These are phyloP conservation scores for Bedellia somnulentella DNA, from an alignment of 2,888 invertebrate genomes.

Conservation along the genomic window DNA sequence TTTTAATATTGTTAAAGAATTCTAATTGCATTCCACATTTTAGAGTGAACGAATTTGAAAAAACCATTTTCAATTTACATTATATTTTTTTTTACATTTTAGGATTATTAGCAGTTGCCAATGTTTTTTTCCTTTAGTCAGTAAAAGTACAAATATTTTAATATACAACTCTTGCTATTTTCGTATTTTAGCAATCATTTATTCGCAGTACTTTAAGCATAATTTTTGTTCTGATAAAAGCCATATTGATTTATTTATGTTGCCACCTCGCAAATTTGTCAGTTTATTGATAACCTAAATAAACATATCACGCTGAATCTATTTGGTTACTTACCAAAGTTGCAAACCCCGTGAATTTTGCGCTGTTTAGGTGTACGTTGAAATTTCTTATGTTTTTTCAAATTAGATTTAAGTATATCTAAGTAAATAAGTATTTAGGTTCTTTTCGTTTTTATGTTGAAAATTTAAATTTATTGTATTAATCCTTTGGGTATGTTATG, in stretches of 20 bases:
- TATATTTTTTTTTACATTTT: constrained; percentile 59
- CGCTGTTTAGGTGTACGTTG: constrained; percentile 28
- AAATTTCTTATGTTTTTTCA: constrained; percentile 49
- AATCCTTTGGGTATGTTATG: constrained; percentile 31
- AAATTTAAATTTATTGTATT: constrained; percentile 42
- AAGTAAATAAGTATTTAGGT: constrained; percentile 31
- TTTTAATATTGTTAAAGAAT: constrained; percentile 64
- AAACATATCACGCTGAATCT: constrained; percentile 56
- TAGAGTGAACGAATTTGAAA: constrained; percentile 61
- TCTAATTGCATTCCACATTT: constrained; percentile 63
- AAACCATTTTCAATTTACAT: constrained; percentile 60
- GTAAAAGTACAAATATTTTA: constrained; percentile 82
- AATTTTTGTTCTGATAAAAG: constrained; percentile 44
- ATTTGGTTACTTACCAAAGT: constrained; percentile 32
- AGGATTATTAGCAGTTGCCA: constrained; percentile 61
- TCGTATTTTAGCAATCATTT: constrained; percentile 55
- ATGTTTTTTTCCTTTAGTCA: constrained; percentile 74
- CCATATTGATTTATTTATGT: constrained; percentile 46
- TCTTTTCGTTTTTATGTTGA: constrained; percentile 46
- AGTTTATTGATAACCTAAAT: constrained; percentile 38
- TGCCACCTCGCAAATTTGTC: constrained; percentile 50
- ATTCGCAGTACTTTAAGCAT: constrained; percentile 58
- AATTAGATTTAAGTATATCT: constrained; percentile 53
- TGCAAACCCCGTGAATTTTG: constrained; percentile 31
- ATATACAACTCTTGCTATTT: constrained; percentile 64